phyloP scores from a whole-genome alignment of 1,140 invertebrate genomes.

The Neomicropteryx cornuta region DNA sequence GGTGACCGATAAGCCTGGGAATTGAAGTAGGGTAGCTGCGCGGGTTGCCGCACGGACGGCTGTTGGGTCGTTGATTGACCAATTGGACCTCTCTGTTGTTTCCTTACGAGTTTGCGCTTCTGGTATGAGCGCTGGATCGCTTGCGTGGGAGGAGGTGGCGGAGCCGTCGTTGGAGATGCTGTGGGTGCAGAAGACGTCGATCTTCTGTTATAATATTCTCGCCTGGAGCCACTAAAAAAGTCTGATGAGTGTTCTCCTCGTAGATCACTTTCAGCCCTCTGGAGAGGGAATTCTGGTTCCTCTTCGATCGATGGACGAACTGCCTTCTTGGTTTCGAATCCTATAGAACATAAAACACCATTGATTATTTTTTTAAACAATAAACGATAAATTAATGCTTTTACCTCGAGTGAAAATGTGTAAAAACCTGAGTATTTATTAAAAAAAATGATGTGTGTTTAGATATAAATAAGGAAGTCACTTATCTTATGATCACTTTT shows the following conservation, averaged over 20 bases:
- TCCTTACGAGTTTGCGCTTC: slow-evolving; percentile 29
- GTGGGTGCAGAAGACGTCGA: slow-evolving; percentile 19
- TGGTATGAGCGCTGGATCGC: slow-evolving; percentile 30
- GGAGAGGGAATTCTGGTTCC: slow-evolving; percentile 62
- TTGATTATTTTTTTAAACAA: too few relatives aligned
- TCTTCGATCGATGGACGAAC: slow-evolving; percentile 48
- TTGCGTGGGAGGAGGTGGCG: slow-evolving; percentile 20
- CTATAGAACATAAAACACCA: slow-evolving; percentile 26
- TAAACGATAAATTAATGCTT: too few relatives aligned
- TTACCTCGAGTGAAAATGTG: too few relatives aligned
- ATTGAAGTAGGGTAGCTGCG: slow-evolving; percentile 16
- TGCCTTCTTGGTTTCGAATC: slow-evolving; percentile 48
- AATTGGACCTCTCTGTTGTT: slow-evolving; percentile 22
- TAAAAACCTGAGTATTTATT: too few relatives aligned
- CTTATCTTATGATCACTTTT: too few relatives aligned
- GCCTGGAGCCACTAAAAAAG: slow-evolving; percentile 44
- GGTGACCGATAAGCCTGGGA: too few relatives aligned
- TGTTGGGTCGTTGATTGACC: slow-evolving; percentile 34
- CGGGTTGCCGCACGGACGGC: slow-evolving; percentile 32
- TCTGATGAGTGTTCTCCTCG: slow-evolving; percentile 55
- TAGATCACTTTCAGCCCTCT: slow-evolving; percentile 62
- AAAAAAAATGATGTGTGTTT: too few relatives aligned
- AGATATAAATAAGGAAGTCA: too few relatives aligned
- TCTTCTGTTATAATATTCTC: slow-evolving; percentile 29
- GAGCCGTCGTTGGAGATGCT: slow-evolving; percentile 17